A percentile compares a stretch with the other conserved stretches of the same genome.
Conservation (phyloP, 1,140 invertebrate genomes). For the Lordiphosa clarofinis region DNA sequence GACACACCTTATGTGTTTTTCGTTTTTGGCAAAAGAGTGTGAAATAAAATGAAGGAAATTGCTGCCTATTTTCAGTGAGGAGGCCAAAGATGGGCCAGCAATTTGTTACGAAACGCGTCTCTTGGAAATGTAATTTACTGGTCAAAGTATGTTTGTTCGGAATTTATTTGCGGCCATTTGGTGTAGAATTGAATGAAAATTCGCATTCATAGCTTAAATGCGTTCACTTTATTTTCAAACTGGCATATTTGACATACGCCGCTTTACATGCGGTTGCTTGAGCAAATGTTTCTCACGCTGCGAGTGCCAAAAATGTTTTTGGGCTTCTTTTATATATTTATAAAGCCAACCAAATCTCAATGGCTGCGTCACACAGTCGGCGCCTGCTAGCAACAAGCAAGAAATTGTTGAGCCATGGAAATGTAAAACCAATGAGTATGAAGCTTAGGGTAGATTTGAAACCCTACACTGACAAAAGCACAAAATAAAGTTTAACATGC, state of each 20-base stretch:
- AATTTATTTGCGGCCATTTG: slow-evolving; percentile 59
- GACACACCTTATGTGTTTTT: slow-evolving; percentile 47
- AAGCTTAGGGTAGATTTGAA: slow-evolving; percentile 18
- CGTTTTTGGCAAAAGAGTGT: slow-evolving; percentile 35
- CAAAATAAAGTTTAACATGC: too few species aligned
- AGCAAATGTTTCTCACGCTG: slow-evolving; percentile 39
- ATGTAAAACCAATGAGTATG: slow-evolving; percentile 9
- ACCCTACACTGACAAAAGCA: slow-evolving; percentile 2
- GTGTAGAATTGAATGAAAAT: slow-evolving; percentile 33
- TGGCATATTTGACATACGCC: slow-evolving; percentile 22
- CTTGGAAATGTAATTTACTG: slow-evolving; percentile 55
- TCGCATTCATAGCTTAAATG: slow-evolving; percentile 17
- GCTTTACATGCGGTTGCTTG: slow-evolving; percentile 19
- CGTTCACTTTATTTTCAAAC: neutral
- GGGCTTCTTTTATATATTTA: slow-evolving; percentile 22
- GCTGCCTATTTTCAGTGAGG: slow-evolving; percentile 38
- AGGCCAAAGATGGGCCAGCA: slow-evolving; percentile 35
- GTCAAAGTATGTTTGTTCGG: slow-evolving; percentile 36
- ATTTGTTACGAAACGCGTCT: slow-evolving; percentile 47
- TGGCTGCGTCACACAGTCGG: slow-evolving; percentile 6
- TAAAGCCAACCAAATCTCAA: slow-evolving; percentile 1
- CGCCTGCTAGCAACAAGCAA: slow-evolving; percentile 47
- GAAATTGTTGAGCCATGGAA: slow-evolving; percentile 42
- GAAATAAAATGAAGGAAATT: slow-evolving; percentile 59
- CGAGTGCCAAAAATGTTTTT: slow-evolving; percentile 33